phyloP scores from a whole-genome alignment of 2,888 invertebrate genomes.

The Panzeria rudis region DNA sequence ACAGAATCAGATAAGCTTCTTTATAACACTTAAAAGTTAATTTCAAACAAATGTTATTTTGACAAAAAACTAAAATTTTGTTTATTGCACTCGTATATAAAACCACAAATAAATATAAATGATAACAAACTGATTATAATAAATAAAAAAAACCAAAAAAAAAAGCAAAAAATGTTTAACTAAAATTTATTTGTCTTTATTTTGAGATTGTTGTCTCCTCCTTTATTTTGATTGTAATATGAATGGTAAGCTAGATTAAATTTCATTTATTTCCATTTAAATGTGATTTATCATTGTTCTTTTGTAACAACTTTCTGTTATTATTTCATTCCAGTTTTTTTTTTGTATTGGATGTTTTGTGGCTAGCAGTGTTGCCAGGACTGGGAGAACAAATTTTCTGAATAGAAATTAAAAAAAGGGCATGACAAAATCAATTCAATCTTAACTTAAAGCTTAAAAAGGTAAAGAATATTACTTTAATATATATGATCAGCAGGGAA shows the following conservation, averaged over 20 bases:
- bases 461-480: too few species aligned
- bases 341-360: not conserved
- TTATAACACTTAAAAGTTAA: too few species aligned
- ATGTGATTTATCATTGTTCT: constrained; percentile 61
- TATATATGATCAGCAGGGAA: too few species aligned
- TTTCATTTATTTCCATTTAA: constrained; percentile 65
- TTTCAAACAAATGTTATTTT: too few species aligned
- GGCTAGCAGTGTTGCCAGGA: not conserved
- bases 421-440: too few species aligned
- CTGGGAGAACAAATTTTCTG: not conserved
- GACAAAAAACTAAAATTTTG: too few species aligned
- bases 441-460: too few species aligned
- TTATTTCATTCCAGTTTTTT: not conserved
- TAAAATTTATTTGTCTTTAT: constrained; percentile 11
- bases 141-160: not conserved
- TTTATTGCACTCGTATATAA: not conserved
- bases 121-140: not conserved
- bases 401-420: not conserved
- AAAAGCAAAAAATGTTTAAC: not conserved
- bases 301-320: not conserved
- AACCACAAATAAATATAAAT: constrained; percentile 8
- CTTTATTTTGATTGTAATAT: constrained; percentile 17
- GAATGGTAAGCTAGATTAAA: constrained; percentile 41
- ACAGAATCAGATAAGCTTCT: too few species aligned
- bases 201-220: constrained; percentile 5